These are phyloP conservation scores for Caenorhabditis brenneri DNA, from an alignment of 1,140 invertebrate genomes.

Conservation along the genomic window DNA sequence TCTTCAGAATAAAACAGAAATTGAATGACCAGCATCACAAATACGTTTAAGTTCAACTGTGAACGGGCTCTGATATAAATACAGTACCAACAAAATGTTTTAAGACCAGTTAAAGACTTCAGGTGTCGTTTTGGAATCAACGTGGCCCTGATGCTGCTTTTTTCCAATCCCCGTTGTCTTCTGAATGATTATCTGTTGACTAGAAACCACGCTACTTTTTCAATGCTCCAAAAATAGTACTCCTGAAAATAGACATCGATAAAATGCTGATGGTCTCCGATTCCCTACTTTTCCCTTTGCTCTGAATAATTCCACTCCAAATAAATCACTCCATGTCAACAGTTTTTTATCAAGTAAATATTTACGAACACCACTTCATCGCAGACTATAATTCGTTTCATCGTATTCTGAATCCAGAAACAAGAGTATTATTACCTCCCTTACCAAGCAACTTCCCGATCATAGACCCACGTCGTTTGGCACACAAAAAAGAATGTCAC, in stretches of 20 bases:
- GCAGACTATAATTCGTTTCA: neutral
- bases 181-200: too few species aligned
- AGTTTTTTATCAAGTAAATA: neutral
- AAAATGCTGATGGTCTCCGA: neutral
- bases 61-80: too few species aligned
- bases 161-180: too few species aligned
- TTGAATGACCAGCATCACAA: too few species aligned
- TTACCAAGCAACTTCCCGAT: neutral
- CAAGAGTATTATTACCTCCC: neutral
- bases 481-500: neutral
- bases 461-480: neutral
- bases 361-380: neutral
- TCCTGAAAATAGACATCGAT: neutral
- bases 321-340: neutral
- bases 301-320: neutral
- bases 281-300: neutral
- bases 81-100: too few species aligned
- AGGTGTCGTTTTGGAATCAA: too few species aligned
- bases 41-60: too few species aligned
- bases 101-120: too few species aligned
- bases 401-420: neutral
- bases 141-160: too few species aligned
- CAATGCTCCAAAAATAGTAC: neutral
- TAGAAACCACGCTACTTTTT: too few species aligned
- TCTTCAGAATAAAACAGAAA: too few species aligned